These are phyloP conservation scores for Gymnocypris eckloni DNA, from an alignment of 2,797 vertebrate species.

Conservation along the genomic window DNA sequence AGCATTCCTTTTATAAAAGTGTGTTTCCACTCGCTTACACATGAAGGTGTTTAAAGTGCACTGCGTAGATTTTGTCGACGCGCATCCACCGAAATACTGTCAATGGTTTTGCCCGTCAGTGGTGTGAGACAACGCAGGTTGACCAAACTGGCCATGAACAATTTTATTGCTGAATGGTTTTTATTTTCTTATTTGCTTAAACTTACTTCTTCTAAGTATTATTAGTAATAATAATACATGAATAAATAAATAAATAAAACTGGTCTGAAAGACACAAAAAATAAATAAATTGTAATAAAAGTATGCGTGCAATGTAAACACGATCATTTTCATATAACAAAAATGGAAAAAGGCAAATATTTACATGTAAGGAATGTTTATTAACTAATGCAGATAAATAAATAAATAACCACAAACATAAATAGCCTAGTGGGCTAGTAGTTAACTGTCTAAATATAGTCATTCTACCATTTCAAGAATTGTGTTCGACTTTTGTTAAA, in stretches of 20 bases:
- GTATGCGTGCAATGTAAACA: background rate
- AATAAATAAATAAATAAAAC: background rate
- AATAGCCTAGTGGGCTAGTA: too few relatives aligned
- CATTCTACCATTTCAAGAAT: background rate
- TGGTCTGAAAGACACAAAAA: background rate
- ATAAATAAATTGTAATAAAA: background rate
- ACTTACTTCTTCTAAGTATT: background rate
- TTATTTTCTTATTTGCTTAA: background rate
- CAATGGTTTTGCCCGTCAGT: constrained; percentile 68
- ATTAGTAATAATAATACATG: background rate
- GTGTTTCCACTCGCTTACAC: accelerated
- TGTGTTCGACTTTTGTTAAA: too few relatives aligned
- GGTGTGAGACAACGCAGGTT: constrained; percentile 66
- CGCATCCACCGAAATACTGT: background rate
- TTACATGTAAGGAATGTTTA: background rate
- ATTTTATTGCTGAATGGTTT: background rate
- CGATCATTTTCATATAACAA: background rate
- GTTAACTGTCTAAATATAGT: background rate
- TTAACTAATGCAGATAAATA: background rate
- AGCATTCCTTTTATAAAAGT: accelerated
- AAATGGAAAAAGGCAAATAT: background rate
- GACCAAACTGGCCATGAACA: background rate
- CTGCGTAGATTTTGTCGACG: accelerated
- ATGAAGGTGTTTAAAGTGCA: background rate
- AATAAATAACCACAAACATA: background rate